phyloP scores from a whole-genome alignment of 2,888 invertebrate genomes.

The Hyles lineata region DNA sequence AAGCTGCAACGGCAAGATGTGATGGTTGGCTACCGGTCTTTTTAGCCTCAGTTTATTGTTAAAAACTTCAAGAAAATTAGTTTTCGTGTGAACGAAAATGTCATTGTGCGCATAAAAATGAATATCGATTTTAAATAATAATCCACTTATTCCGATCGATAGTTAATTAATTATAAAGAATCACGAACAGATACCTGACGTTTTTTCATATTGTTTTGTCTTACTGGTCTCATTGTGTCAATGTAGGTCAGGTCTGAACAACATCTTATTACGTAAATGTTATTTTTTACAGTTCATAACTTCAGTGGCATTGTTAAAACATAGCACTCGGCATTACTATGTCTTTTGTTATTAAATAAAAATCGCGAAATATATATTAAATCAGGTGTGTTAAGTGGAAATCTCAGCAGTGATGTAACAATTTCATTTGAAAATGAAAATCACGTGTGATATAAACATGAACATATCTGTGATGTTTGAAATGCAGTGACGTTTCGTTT shows the following conservation, averaged over 20 bases:
- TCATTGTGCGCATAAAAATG: not conserved
- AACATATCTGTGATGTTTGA: conserved; percentile 33
- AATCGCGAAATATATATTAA: no score
- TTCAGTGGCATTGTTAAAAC: not conserved
- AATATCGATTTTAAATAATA: not conserved
- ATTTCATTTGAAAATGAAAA: not conserved
- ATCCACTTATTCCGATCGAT: not conserved
- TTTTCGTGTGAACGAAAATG: not conserved
- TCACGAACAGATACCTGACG: not conserved
- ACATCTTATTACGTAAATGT: not conserved
- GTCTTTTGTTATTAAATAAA: no score
- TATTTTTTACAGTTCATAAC: not conserved
- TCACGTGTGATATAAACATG: not conserved
- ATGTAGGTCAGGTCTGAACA: not conserved
- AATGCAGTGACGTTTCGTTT: conserved; percentile 39
- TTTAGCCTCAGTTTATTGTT: not conserved
- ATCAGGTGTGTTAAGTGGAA: no score
- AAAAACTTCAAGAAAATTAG: not conserved
- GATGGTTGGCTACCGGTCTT: not conserved
- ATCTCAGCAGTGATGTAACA: no score
- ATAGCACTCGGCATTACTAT: not conserved
- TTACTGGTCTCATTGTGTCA: not conserved
- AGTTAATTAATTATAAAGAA: not conserved
- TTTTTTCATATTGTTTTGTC: not conserved
- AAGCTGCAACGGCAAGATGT: not conserved